These are phyloP conservation scores for Drosophila glabriapex DNA, from an alignment of 2,888 invertebrate genomes.

Conservation along the genomic window DNA sequence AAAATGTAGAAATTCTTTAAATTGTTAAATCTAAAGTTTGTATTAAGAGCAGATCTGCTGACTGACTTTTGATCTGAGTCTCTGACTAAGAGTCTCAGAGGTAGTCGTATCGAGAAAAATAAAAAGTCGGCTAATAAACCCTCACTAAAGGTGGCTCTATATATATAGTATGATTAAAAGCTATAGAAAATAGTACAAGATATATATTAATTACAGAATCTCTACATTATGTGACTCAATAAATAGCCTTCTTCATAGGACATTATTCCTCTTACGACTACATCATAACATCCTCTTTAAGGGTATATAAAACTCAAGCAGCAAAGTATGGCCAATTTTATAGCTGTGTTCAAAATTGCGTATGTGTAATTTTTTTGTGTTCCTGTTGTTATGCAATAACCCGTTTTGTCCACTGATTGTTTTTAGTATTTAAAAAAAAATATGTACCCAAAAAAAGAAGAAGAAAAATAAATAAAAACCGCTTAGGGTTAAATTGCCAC, in stretches of 20 bases:
- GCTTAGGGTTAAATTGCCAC: slow-evolving; percentile 49
- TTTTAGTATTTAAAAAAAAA: slow-evolving; percentile 58
- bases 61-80: neutral
- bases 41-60: neutral
- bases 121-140: too few species aligned
- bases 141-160: neutral
- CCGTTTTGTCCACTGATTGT: slow-evolving; percentile 51
- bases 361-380: slow-evolving; percentile 58
- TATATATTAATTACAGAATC: neutral
- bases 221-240: neutral
- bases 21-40: too few species aligned
- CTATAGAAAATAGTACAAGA: neutral
- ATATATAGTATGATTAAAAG: neutral
- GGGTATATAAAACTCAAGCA: slow-evolving; percentile 5
- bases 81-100: too few species aligned
- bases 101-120: too few species aligned
- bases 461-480: slow-evolving; percentile 18
- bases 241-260: neutral
- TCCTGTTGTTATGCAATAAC: slow-evolving; percentile 35
- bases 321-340: slow-evolving; percentile 9
- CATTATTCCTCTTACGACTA: neutral
- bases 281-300: neutral
- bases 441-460: slow-evolving; percentile 20
- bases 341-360: slow-evolving; percentile 38
- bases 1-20: neutral